Evolutionary conservation across 2,113 vertebrate species (phyloP).

Genomic region (Genyomyrus donnyi): DNA sequence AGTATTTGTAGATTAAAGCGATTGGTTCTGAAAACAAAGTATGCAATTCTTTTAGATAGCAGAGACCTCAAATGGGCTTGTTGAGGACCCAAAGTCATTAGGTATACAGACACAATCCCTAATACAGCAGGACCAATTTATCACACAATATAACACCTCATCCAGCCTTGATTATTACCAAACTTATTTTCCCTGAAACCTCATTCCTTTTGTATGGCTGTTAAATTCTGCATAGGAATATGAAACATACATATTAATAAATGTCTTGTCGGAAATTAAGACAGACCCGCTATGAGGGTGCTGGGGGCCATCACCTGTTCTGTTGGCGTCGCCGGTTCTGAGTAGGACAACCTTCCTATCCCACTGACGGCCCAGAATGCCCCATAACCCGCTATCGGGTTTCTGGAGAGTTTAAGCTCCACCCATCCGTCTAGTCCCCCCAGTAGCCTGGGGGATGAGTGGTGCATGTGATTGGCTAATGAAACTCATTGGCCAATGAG

Average conservation of each 20-base stretch:
- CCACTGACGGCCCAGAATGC: background rate
- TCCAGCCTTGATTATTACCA: background rate
- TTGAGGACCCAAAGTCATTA: background rate
- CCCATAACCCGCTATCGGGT: background rate
- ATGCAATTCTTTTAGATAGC: background rate
- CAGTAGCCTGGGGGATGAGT: background rate
- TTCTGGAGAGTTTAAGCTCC: background rate
- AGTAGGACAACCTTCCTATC: background rate
- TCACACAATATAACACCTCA: background rate
- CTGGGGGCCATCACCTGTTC: background rate
- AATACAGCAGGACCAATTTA: background rate
- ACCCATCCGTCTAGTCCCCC: background rate
- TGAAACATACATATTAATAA: constrained; percentile 12
- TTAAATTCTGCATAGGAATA: background rate
- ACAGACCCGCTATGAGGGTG: background rate
- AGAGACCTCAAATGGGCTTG: background rate
- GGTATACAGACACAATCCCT: background rate
- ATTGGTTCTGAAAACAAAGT: background rate
- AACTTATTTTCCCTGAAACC: background rate
- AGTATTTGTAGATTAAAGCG: constrained; percentile 30
- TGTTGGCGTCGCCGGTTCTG: background rate
- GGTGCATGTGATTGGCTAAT: background rate
- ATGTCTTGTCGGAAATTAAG: background rate
- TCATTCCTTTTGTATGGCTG: background rate
- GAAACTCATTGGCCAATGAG: background rate